Evolutionary conservation across 2,113 vertebrate species (phyloP).

Genomic region (Pyxicephalus adspersus): DNA sequence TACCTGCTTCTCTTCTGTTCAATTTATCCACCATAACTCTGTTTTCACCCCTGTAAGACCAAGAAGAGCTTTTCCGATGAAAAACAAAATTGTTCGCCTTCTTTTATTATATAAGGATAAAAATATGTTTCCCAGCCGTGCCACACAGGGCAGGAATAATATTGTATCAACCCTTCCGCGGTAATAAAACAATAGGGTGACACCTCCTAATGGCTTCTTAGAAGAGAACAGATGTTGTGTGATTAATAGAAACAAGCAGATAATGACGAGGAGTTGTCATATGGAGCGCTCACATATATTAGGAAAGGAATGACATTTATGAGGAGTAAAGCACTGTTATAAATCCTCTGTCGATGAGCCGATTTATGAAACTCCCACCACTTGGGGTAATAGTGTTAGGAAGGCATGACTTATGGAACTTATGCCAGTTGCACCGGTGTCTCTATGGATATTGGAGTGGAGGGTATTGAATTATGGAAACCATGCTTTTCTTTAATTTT

Average conservation of each 20-base stretch:
- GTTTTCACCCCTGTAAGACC: constrained; percentile 4
- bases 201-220: constrained; percentile 34
- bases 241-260: constrained; percentile 33
- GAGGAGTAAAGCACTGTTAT: neutral
- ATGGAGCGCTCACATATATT: constrained; percentile 28
- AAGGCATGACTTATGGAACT: constrained; percentile 7
- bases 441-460: too few species aligned
- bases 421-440: neutral
- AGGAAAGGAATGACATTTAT: constrained; percentile 19
- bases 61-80: neutral
- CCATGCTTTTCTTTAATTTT: too few species aligned
- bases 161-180: constrained; percentile 26
- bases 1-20: constrained; percentile 16
- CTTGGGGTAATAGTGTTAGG: constrained; percentile 6
- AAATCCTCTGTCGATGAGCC: constrained; percentile 22
- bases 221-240: constrained; percentile 29
- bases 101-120: neutral
- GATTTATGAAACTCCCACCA: constrained; percentile 11
- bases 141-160: neutral
- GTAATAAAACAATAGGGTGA: constrained; percentile 38
- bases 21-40: constrained; percentile 16
- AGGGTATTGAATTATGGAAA: too few species aligned
- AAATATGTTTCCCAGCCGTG: neutral
- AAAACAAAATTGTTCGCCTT: neutral
- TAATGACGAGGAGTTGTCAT: constrained; percentile 24